These are phyloP conservation scores for Cacoxenus indagator DNA, from an alignment of 2,888 invertebrate genomes.

Conservation along the genomic window DNA sequence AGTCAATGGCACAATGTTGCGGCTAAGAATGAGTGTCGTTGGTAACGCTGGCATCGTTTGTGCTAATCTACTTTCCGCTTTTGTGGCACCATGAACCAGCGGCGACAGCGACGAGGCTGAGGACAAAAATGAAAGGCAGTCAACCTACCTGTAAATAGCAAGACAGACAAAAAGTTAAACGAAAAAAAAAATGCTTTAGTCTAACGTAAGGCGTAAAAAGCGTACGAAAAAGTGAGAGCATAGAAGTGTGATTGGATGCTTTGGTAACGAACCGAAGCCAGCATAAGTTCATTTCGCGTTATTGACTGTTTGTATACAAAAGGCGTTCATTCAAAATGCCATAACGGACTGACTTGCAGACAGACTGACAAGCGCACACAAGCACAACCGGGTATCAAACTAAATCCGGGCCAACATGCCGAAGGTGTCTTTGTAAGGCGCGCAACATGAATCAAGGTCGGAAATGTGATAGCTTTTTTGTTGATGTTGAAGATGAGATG, in stretches of 20 bases:
- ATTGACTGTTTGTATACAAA: constrained; percentile 17
- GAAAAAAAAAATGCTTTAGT: constrained; percentile 4
- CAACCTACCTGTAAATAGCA: constrained; percentile 36
- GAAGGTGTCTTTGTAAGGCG: background rate
- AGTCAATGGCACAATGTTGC: background rate
- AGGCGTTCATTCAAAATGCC: constrained; percentile 4
- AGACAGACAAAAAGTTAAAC: constrained; percentile 28
- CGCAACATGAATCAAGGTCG: constrained; percentile 3
- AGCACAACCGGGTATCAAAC: background rate
- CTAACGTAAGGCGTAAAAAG: constrained; percentile 37
- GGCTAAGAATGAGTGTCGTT: background rate
- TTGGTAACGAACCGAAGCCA: constrained; percentile 21
- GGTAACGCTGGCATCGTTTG: constrained; percentile 26
- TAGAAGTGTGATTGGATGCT: constrained; percentile 1
- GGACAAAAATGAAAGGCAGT: constrained; percentile 23
- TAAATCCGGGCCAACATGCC: constrained; percentile 5
- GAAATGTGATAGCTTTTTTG: background rate
- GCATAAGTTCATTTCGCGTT: constrained; percentile 21
- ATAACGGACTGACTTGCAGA: background rate
- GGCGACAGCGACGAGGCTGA: background rate
- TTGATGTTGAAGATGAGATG: background rate
- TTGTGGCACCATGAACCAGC: constrained; percentile 19
- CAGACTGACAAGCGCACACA: background rate
- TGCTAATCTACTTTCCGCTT: constrained; percentile 36
- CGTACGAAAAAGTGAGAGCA: no score